A percentile compares a stretch with the other conserved stretches of the same genome.
phyloP scores from a whole-genome alignment of 2,797 vertebrate species.

The Rousettus madagascariensis region DNA sequence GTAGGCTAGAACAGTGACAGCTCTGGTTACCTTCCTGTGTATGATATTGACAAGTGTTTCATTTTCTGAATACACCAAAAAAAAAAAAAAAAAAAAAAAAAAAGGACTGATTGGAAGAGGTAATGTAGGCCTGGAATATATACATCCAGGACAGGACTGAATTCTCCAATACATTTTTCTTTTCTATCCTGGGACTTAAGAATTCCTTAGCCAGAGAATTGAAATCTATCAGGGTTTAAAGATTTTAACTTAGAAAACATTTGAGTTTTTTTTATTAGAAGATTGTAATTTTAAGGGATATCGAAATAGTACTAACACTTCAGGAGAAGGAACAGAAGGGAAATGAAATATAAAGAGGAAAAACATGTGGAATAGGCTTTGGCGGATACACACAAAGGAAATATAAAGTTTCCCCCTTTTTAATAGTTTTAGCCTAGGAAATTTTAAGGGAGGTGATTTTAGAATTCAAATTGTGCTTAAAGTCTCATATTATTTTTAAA shows the following conservation, averaged over 20 bases:
- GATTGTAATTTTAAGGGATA: neutral
- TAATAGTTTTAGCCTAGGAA: neutral
- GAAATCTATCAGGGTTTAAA: neutral
- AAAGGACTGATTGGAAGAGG: neutral
- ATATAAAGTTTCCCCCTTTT: neutral
- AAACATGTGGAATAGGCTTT: neutral
- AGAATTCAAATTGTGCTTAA: neutral
- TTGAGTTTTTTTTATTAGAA: neutral
- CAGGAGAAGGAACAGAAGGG: neutral
- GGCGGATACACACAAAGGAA: neutral
- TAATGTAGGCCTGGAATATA: neutral
- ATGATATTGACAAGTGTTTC: neutral
- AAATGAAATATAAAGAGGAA: neutral
- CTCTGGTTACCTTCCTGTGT: neutral
- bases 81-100: constrained; percentile 3
- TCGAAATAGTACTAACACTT: neutral
- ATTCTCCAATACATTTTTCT: neutral
- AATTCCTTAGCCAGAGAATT: neutral
- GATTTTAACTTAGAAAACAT: neutral
- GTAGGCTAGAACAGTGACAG: neutral
- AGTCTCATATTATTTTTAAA: neutral
- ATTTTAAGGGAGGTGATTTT: neutral
- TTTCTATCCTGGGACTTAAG: neutral
- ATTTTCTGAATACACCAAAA: neutral
- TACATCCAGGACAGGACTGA: neutral